Evolutionary conservation across 2,797 vertebrate genomes (phyloP), one percentile per base, ranked within the genome.

Genomic region (Cottoperca gobio): DNA sequence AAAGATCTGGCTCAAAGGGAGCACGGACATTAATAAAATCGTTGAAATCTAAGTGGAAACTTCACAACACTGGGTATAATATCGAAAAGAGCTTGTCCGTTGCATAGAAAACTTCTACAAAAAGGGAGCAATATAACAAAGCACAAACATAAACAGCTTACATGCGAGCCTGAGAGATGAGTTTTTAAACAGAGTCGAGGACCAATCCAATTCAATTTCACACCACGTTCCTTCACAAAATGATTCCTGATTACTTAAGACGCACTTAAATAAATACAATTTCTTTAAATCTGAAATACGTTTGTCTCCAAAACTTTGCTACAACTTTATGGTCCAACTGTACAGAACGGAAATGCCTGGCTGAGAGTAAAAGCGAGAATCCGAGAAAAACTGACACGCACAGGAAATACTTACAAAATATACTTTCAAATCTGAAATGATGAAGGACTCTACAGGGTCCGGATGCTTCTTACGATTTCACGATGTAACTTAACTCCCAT

Each of bases 91-190:
- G 83, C 81, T 85, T 86, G 68, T 89, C 74, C 64, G 73, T 94
- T 95, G 93, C 95, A 96, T 95, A 96, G 94, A 95, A 94, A 93
- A 93, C 72, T 31, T 91, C 91, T 95, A 94, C 77, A 91, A 91
- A 94, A 92, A 69, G 70, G 65, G 79, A 42, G 75, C 68, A 88
- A 91, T 70, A 87, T 86, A 91, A 90, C 86, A 88, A 91, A 91
- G 81, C 84, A 82, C 64, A 75, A 81, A 92, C 86, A 87, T 62
- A 84, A 71, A 84, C 74, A 91, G 88, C 88, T 86, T 85, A 87
- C 55, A 71, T 26, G 49, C 75, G 80, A 89, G 93, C 93, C 94
- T 94, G 94, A 95, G 94, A 88, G 85, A 92, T 89, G 78, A 82
- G 59, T 48, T 78, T 78, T 61, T 70, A 33, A 80, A 81, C 86